These are phyloP conservation scores for Talpa occidentalis DNA, from an alignment of 2,113 vertebrate genomes.

Conservation along the genomic window DNA sequence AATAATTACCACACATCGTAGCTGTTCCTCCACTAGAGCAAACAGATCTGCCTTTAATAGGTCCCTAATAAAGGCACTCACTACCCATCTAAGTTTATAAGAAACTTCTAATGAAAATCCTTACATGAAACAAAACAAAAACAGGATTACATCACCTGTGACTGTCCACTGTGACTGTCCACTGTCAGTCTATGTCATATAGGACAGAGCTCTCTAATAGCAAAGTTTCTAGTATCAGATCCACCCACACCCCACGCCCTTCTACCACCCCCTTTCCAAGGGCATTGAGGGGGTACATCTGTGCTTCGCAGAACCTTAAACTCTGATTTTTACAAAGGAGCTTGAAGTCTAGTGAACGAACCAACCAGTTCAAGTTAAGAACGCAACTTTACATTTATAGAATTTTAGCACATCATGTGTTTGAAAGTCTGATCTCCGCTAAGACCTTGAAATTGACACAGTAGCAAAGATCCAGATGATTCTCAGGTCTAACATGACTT, in stretches of 20 bases:
- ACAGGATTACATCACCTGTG: not conserved
- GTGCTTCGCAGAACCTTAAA: not conserved
- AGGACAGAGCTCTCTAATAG: not conserved
- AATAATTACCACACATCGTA: not conserved
- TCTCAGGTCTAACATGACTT: not conserved
- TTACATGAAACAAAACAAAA: not conserved
- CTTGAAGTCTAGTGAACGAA: not conserved
- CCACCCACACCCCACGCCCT: not conserved
- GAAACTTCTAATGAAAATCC: not conserved
- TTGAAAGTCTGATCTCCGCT: not conserved
- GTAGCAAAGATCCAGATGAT: not conserved
- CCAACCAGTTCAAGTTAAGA: not conserved
- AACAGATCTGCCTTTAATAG: not conserved
- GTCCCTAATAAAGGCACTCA: not conserved
- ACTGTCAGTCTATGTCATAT: not conserved
- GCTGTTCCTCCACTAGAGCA: not conserved
- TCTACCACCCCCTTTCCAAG: too few relatives aligned
- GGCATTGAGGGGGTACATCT: not conserved
- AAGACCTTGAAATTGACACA: not conserved
- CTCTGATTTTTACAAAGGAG: not conserved
- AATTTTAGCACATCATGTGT: not conserved
- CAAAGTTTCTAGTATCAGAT: not conserved
- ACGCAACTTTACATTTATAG: not conserved
- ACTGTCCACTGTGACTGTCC: not conserved
- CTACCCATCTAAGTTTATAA: not conserved